Conservation (phyloP, 1,140 invertebrate genomes). For the Leucophenga varia region DNA sequence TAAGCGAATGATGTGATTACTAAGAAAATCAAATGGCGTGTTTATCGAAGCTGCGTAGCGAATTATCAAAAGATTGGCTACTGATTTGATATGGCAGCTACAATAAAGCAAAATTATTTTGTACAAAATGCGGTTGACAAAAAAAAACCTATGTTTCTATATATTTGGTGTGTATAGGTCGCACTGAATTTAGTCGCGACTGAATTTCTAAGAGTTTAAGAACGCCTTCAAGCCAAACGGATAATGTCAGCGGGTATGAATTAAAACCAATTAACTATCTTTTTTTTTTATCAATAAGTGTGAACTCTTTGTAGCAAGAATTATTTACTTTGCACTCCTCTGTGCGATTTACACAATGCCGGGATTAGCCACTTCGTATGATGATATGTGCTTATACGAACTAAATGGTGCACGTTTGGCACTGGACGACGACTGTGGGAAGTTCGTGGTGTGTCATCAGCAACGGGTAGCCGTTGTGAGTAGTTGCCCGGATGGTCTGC, state of each 20-base stretch:
- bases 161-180: no score
- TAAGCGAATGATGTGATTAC: no score
- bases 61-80: conserved; percentile 45
- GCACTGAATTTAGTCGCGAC: conserved; percentile 26
- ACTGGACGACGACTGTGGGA: conserved; percentile 17
- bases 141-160: conserved; percentile 19
- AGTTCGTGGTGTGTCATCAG: conserved; percentile 25
- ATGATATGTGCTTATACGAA: conserved; percentile 20
- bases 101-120: background rate
- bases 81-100: conserved; percentile 24
- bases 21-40: no score
- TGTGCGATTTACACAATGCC: conserved; percentile 1
- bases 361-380: conserved; percentile 6
- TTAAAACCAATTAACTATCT: conserved; percentile 4
- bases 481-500: conserved; percentile 30
- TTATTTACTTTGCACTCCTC: background rate
- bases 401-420: conserved; percentile 25
- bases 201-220: no score
- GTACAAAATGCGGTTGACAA: conserved; percentile 16
- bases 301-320: background rate
- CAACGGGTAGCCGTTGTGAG: conserved; percentile 23
- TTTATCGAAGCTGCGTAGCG: no score
- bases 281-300: conserved; percentile 18
- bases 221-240: conserved; percentile 13
- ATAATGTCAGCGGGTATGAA: background rate